Base-by-base conservation (phyloP, 2,113 vertebrate species). In the Sander lucioperca region DNA sequence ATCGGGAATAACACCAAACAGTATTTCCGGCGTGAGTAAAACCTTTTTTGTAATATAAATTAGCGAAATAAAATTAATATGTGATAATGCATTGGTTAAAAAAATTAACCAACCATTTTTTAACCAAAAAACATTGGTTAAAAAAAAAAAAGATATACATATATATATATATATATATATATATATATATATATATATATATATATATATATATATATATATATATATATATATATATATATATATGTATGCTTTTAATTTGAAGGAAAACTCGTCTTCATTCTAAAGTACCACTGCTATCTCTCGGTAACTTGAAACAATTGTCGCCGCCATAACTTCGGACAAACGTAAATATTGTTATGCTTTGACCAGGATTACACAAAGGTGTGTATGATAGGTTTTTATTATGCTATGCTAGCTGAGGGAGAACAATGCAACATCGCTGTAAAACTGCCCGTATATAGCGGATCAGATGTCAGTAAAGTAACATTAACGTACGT, bases 231-330 rank as follows among this genome's bases (percentile, higher is more conserved):
- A 33, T 5, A 33, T 33, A 33, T 30, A 30, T 30, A 30, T 2
- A 27, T 4, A 30, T 4, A 30, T 4, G 4, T 4, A 30, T 4
- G 21, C 50, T 73, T 77, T 85, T 80, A 85, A 1, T 73, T 64
- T 84, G 82, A 81, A 87, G 53, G 72, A 27, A 27, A 10, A 3
- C 25, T 4, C 6, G 1, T 11, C 25, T 47, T 21, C n/a, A 0
- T 0, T 2, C 6, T 11, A 0, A 33, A 43, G 39, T 43, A 23
- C 7, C 4, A 0, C 5, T 30, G 27, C 27, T 33, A 0, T 8
- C 3, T 64, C 5, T 12, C 43, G 33, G 21, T n/a, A 59, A 50
- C 18, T 74, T 74, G 10, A 36, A 51, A 27, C 8, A 18, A 54
- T 6, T 21, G 23, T 54, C 36, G 43, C 27, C 72, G 77, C 80